Percentiles rank a stretch among this genome's conserved stretches.
Conservation (phyloP, 2,797 vertebrate genomes). For the Gallirallus australis region DNA sequence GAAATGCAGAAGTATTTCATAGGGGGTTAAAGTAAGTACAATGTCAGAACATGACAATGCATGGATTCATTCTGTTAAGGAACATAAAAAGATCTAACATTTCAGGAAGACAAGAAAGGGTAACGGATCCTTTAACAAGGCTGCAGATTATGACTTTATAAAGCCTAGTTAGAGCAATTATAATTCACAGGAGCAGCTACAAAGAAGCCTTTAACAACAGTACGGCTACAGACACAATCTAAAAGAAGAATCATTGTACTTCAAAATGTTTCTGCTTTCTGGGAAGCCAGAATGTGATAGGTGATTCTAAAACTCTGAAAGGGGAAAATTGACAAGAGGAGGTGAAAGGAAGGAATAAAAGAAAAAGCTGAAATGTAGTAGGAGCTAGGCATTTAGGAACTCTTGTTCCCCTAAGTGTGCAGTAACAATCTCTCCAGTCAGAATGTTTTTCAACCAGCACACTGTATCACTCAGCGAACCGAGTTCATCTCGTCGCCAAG, state of each 20-base stretch:
- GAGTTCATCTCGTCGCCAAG: rapidly evolving
- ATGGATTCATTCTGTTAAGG: not conserved
- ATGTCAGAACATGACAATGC: not conserved
- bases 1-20: not conserved
- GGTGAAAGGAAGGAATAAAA: not conserved
- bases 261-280: not conserved
- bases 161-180: not conserved
- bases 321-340: not conserved
- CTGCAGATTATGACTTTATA: not conserved
- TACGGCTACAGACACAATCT: not conserved
- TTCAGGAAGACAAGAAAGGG: not conserved
- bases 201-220: not conserved
- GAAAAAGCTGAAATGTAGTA: not conserved
- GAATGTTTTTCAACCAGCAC: not conserved
- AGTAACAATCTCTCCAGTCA: not conserved
- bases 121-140: not conserved
- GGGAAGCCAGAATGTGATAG: not conserved
- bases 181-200: not conserved
- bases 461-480: not conserved
- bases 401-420: not conserved
- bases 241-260: not conserved
- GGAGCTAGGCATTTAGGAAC: not conserved
- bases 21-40: not conserved
- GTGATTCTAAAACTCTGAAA: not conserved
- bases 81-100: not conserved